Percentiles rank a stretch among this genome's conserved stretches.
These are phyloP conservation scores for Nylanderia fulva DNA, from an alignment of 1,140 invertebrate species.

Conservation along the genomic window DNA sequence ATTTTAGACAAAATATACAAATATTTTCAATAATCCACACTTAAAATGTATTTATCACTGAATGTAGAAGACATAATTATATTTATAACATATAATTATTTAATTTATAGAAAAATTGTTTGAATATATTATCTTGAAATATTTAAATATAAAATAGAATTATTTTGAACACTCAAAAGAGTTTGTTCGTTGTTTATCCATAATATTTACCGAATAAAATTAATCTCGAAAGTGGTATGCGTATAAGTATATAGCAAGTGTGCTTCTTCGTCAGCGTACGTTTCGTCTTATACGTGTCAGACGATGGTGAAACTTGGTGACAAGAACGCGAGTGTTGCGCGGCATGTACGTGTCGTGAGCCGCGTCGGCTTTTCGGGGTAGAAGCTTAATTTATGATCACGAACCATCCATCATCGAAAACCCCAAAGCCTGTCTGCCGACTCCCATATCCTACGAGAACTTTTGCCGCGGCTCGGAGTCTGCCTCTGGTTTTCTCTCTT, in stretches of 20 bases:
- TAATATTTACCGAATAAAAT: neutral
- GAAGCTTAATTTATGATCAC: conserved; percentile 67
- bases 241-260: conserved; percentile 5
- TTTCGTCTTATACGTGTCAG: conserved; percentile 41
- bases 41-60: too few relatives aligned
- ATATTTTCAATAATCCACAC: too few relatives aligned
- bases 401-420: conserved; percentile 61
- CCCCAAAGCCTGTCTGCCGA: conserved; percentile 57
- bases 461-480: conserved; percentile 29
- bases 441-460: conserved; percentile 46
- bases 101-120: conserved; percentile 4
- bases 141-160: neutral
- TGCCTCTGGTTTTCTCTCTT: conserved; percentile 11
- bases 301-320: conserved; percentile 49
- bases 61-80: too few relatives aligned
- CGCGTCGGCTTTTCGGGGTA: conserved; percentile 48
- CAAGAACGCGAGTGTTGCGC: conserved; percentile 50
- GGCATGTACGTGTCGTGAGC: conserved; percentile 51
- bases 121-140: neutral
- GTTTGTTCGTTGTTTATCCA: neutral
- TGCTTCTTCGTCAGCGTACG: conserved; percentile 20
- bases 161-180: neutral
- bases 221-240: conserved; percentile 16
- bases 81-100: neutral
- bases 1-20: too few relatives aligned